These are phyloP conservation scores for Urosaurus nigricauda DNA, from an alignment of 2,797 vertebrate species.

Conservation along the genomic window DNA sequence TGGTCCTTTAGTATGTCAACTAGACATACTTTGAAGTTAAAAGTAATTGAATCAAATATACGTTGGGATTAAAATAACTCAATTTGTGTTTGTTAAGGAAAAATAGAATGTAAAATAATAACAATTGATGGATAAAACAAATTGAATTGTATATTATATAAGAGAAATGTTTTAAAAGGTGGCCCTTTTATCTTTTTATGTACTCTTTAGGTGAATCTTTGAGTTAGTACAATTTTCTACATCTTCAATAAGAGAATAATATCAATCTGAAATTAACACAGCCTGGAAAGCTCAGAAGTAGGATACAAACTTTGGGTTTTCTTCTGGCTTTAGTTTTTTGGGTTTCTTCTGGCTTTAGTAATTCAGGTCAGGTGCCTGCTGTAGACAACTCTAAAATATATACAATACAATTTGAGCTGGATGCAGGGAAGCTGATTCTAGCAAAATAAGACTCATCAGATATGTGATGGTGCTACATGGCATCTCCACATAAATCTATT, in stretches of 20 bases:
- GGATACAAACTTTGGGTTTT: background rate
- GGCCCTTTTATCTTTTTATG: background rate
- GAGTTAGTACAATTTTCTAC: background rate
- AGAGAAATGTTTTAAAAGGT: background rate
- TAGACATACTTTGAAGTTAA: too few relatives aligned
- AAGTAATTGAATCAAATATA: too few relatives aligned
- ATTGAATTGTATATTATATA: too few relatives aligned
- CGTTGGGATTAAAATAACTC: too few relatives aligned
- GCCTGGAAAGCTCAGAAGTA: background rate
- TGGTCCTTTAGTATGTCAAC: background rate
- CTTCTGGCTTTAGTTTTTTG: too few relatives aligned
- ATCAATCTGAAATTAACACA: background rate
- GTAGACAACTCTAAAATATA: background rate
- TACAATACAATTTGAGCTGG: background rate
- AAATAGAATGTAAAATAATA: too few relatives aligned
- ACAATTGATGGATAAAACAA: too few relatives aligned
- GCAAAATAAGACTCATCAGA: background rate
- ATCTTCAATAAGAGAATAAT: background rate
- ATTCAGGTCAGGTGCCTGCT: too few relatives aligned
- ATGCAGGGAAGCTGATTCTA: background rate
- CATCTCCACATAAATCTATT: background rate
- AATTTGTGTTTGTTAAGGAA: too few relatives aligned
- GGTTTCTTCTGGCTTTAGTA: too few relatives aligned
- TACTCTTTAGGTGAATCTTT: background rate
- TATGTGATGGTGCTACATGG: background rate